Base-by-base conservation (phyloP, 2,888 invertebrate species). In the Caenorhabditis sinica region DNA sequence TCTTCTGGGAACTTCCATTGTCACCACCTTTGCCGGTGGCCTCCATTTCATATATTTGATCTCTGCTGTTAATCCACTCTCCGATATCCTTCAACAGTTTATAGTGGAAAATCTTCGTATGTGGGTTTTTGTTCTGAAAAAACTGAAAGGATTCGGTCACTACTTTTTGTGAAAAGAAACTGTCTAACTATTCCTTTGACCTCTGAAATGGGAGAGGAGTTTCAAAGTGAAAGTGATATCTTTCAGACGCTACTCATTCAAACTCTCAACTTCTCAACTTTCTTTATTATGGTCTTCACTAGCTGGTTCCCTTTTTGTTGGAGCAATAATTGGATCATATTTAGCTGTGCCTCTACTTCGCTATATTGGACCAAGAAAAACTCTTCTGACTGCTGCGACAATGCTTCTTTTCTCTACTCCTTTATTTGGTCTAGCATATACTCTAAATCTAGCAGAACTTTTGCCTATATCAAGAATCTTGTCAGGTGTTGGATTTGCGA, bases 11-110 rank as follows among this genome's bases (percentile, higher is more conserved):
- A 87, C 90, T 5, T 86, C 90, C 0, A 53, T 88, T 23, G 56
- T 86, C 17, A 80, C 90, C 8, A 86, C 88, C 1, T 71, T 89
- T 9, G 89, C 87, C 56, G 90, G 90, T 0, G 88, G 89, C 23
- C 88, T 90, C 61, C 91, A 91, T 77, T 91, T 91, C 68, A 91
- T 91, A 4, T 91, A 85, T 72, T 86, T 90, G 82, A 89, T 91
- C 53, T 88, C 89, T 2, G 83, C 90, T 15, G 86, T 91, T 76
- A 91, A 91, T 71, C 90, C 91, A 17, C 65, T 91, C 79, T 86
- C 90, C 2, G 87, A 86, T 28, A 84, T 90, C 1, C 81, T 91
- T 20, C 90, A 91, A 60, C 71, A 80, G 20, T 91, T 91, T 74
- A 56, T 89, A n/a, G 63, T 83, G n/a, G 73, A 81, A 0, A 82